These are phyloP conservation scores for Patella ulyssiponensis DNA, from an alignment of 2,888 invertebrate species.

Conservation along the genomic window DNA sequence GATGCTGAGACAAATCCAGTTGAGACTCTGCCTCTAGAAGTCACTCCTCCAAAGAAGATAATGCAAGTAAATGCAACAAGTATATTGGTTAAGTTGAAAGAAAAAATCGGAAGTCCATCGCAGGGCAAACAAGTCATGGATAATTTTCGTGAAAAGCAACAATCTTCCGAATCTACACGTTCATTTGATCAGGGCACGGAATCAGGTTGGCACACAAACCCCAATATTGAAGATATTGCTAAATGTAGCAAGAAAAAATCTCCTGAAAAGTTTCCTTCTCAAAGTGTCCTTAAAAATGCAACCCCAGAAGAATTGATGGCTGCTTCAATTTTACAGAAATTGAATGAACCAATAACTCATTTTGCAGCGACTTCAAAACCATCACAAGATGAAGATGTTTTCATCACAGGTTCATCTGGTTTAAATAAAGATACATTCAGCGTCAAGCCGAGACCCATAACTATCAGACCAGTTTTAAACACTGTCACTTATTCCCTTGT, in stretches of 20 bases:
- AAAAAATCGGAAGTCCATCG: not conserved
- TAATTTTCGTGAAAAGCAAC: no score
- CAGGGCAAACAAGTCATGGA: not conserved
- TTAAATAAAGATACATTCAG: not conserved
- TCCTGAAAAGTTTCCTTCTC: no score
- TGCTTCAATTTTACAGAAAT: not conserved
- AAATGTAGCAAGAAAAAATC: no score
- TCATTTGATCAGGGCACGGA: no score
- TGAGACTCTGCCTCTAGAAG: not conserved
- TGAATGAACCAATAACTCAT: not conserved
- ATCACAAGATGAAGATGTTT: no score
- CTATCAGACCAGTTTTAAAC: constrained; percentile 23
- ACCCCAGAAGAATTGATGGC: not conserved
- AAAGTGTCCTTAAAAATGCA: not conserved
- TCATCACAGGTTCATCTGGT: constrained; percentile 3
- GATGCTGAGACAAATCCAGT: not conserved
- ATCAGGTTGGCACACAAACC: no score
- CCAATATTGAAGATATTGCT: no score
- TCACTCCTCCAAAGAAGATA: not conserved
- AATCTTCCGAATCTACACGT: no score
- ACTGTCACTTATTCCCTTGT: not conserved
- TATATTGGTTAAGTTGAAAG: not conserved
- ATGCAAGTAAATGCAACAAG: not conserved
- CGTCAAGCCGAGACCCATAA: not conserved
- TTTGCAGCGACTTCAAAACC: no score